phyloP scores from a whole-genome alignment of 1,140 invertebrate species.

The Nylanderia fulva region DNA sequence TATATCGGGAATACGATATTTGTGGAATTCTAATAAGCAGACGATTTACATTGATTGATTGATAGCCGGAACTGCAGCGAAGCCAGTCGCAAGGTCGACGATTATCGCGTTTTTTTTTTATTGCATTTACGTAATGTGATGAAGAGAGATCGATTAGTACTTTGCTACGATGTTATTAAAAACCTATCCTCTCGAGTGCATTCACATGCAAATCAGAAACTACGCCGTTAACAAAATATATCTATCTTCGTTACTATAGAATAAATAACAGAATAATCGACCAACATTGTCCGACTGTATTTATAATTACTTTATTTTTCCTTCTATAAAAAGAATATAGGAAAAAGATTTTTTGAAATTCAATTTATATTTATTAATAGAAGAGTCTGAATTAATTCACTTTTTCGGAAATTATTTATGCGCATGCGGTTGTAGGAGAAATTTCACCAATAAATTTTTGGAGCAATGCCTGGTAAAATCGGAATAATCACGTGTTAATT shows the following conservation, averaged over 20 bases:
- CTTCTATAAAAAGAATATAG: too few relatives aligned
- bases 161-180: background rate
- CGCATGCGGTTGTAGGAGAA: background rate
- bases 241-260: background rate
- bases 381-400: too few relatives aligned
- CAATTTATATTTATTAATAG: background rate
- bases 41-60: conserved; percentile 27
- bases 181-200: background rate
- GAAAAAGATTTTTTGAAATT: background rate
- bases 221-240: background rate
- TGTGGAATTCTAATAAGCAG: background rate
- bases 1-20: background rate
- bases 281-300: background rate
- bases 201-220: background rate
- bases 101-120: conserved; percentile 15
- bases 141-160: background rate
- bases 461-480: background rate
- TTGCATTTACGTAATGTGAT: background rate
- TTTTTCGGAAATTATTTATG: background rate
- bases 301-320: too few relatives aligned
- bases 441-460: too few relatives aligned
- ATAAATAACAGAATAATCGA: background rate
- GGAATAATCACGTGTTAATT: background rate
- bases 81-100: background rate
- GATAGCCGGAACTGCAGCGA: background rate